Evolutionary conservation across 2,888 invertebrate species (phyloP).

Genomic region (Calliopum simillimum): DNA sequence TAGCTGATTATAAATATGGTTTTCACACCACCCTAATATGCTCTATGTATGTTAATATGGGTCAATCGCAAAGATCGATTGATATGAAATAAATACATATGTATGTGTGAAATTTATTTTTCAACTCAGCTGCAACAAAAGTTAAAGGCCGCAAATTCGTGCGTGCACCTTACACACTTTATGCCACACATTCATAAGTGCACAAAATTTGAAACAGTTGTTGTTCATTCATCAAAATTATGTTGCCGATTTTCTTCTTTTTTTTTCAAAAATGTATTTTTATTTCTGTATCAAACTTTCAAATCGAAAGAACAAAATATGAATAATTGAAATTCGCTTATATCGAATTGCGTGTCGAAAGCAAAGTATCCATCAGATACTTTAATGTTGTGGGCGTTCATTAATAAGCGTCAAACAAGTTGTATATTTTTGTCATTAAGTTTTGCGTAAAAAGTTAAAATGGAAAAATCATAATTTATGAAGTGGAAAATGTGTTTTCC

Average conservation of each 20-base stretch:
- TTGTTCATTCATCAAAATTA: constrained; percentile 46
- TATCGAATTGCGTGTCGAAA: constrained; percentile 28
- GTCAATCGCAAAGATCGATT: too few species aligned
- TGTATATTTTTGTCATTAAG: constrained; percentile 3
- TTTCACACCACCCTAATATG: too few species aligned
- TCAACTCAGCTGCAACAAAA: too few species aligned
- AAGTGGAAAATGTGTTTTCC: constrained; percentile 17
- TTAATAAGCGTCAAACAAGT: not conserved
- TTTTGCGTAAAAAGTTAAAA: constrained; percentile 15
- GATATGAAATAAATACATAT: too few species aligned
- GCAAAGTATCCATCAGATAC: constrained; percentile 7
- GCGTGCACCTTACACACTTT: not conserved
- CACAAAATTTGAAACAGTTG: constrained; percentile 40
- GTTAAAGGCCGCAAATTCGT: too few species aligned
- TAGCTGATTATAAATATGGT: too few species aligned
- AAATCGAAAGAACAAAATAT: not conserved
- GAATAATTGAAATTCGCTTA: not conserved
- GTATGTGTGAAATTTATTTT: too few species aligned
- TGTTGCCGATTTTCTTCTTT: constrained; percentile 6
- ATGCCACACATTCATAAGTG: too few species aligned
- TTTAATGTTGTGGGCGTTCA: constrained; percentile 22
- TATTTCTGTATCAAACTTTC: not conserved
- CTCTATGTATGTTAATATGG: too few species aligned
- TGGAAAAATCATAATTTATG: constrained; percentile 11
- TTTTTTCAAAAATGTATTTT: not conserved